Base-by-base conservation (phyloP, 2,888 invertebrate species). In the Dermolepida albohirtum region DNA sequence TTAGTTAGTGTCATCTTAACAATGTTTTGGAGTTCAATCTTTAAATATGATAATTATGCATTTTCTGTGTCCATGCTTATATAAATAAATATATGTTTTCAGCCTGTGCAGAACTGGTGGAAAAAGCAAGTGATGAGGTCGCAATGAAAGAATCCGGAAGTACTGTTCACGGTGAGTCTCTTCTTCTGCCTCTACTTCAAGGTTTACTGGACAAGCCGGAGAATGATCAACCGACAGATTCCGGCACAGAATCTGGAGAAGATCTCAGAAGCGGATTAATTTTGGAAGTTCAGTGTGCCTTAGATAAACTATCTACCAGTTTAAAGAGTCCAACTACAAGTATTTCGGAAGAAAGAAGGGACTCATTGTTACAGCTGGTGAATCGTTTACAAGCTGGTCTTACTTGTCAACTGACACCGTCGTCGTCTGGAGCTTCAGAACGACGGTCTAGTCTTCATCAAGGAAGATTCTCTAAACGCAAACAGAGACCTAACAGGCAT, bases 351-450 rank as follows among this genome's bases (percentile, higher is more conserved):
- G 95, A 95, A 80, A 92, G 94, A 67, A 90, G 93, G 67, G 88
- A 89, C 74, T 93, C 94, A 29, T 85, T 95, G 39, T 88, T 88
- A 66, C 89, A 92, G 50, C 86, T 95, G 69, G 90, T 93, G 73
- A 89, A 89, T 66, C 92, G 93, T 2, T 84, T 95, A 6, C 89
- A 89, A 71, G 86, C 87, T 27, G 83, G 85, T 27, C 78, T 84
- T 40, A 44, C 55, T 8, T 34, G 59, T 34, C 59, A 62, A 16
- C 34, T 62, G 14, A 39, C 29, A 5, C 43, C 47, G 5, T 63
- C 57, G 2, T 44, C 67, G 1, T 63, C 59, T n/a, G 22, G 50
- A 43, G 43, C 63, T 85, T 85, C 40, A 78, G 83, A 0, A 80
- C 81, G 6, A 86, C 87, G 72, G 86, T 87, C 64, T 83, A 86